Base-by-base conservation (phyloP, 2,797 vertebrate genomes). In the Miichthys miiuy region DNA sequence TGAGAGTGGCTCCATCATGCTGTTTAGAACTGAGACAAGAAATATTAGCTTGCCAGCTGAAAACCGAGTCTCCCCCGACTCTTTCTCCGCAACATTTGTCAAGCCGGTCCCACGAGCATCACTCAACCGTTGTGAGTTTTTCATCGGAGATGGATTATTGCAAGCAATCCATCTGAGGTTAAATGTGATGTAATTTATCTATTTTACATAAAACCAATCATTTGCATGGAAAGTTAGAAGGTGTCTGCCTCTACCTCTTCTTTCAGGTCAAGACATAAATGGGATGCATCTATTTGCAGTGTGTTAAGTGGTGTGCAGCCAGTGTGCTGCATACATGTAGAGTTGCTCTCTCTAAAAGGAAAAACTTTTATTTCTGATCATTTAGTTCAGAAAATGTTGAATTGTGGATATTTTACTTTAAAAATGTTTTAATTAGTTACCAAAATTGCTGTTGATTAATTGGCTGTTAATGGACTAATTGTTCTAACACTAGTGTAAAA, bases 1-100 rank as follows among this genome's bases (percentile, higher is more conserved):
- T 66, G 76, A 83, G 70, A 71, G 68, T 46, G 47, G 69, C 85
- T 93, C 83, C 78, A 81, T 85, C 84, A 69, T 27, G 57, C 82
- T 75, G 68, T 83, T 86, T 90, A 78, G 1, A 67, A 84, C 71
- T 18, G 60, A 81, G 82, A 85, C n/a, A n/a, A 77, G 83, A 88
- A 83, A 79, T 88, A 90, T 86, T 83, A 81, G 72, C 72, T 68
- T 23, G 73, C 76, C 23, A 18, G 78, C 61, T 70, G 73, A 77
- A 77, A 78, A 77, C 72, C 68, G 77, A 55, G 82, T 82, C 84
- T 81, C n/a, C 47, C 12, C 25, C 18, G 54, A 38, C 78, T 66
- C 66, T 44, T 38, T 47, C 64, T 55, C n/a, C 47, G 4, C 17
- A 4, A n/a, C 79, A 80, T 88, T 81, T 23, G 6, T 84, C 77